Evolutionary conservation across 2,888 invertebrate species (phyloP).

Genomic region (Tetragnatha montana): DNA sequence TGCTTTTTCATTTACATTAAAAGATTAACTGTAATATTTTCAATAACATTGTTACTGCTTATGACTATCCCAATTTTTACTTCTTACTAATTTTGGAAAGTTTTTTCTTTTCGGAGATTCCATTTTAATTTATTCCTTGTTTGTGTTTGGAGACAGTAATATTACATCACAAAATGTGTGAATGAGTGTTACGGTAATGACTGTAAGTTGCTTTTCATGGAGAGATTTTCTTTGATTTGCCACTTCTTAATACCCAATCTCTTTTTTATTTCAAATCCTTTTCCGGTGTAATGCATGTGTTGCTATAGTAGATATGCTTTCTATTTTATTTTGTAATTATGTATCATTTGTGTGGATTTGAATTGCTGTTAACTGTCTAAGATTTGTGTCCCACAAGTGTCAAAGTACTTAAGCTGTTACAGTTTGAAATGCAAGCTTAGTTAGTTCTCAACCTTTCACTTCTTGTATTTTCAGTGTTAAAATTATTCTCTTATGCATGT

Average conservation of each 20-base stretch:
- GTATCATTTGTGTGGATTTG: slow-evolving; percentile 8
- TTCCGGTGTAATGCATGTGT: background rate
- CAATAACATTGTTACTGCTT: too few species aligned
- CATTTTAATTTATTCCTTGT: too few species aligned
- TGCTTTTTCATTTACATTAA: too few species aligned
- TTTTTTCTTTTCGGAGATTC: too few species aligned
- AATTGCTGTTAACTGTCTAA: background rate
- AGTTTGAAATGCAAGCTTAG: slow-evolving; percentile 13
- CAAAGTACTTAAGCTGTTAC: background rate
- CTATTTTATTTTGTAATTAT: background rate
- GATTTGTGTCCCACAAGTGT: background rate
- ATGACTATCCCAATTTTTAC: too few species aligned
- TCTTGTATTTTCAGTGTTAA: slow-evolving; percentile 49
- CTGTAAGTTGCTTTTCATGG: background rate
- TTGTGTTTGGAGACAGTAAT: background rate
- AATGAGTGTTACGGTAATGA: background rate
- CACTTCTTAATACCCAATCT: background rate
- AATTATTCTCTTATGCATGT: slow-evolving; percentile 35
- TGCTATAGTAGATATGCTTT: background rate
- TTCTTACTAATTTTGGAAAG: too few species aligned
- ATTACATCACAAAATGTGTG: background rate
- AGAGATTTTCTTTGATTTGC: background rate
- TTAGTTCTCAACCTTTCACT: slow-evolving; percentile 27
- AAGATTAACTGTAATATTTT: too few species aligned
- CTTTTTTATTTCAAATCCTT: background rate